A percentile compares a stretch with the other conserved stretches of the same genome.
These are phyloP conservation scores for Amphipoea lucens DNA, from an alignment of 2,888 invertebrate species.

Conservation along the genomic window DNA sequence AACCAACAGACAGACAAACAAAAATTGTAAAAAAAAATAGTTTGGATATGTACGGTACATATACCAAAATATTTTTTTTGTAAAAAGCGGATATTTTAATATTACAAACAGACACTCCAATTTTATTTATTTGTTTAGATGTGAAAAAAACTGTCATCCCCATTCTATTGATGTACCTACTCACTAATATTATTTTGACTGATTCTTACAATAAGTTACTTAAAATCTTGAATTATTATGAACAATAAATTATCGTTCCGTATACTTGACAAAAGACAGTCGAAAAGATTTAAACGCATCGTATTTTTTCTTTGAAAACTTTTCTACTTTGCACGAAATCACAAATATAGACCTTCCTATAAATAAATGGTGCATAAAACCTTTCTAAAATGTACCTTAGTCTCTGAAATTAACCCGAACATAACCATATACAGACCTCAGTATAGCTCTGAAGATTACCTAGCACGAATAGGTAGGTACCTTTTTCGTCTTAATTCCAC, in stretches of 20 bases:
- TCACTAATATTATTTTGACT: neutral
- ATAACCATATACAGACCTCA: neutral
- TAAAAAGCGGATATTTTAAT: too few relatives aligned
- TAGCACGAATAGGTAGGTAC: too few relatives aligned
- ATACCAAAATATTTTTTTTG: too few relatives aligned
- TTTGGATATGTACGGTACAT: too few relatives aligned
- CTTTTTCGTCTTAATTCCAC: neutral
- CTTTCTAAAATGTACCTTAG: neutral
- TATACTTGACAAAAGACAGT: neutral
- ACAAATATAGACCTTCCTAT: neutral
- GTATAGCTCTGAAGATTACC: neutral
- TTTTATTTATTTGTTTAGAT: too few relatives aligned
- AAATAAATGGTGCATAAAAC: neutral
- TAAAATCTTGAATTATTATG: neutral
- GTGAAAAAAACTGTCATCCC: too few relatives aligned
- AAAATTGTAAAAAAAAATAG: too few relatives aligned
- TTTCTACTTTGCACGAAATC: neutral
- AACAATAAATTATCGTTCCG: neutral
- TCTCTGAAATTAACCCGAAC: constrained; percentile 13
- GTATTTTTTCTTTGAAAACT: neutral
- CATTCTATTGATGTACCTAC: neutral
- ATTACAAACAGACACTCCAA: too few relatives aligned
- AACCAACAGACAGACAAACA: too few relatives aligned
- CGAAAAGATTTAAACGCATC: constrained; percentile 31
- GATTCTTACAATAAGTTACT: neutral